phyloP scores from a whole-genome alignment of 2,797 vertebrate genomes.

The Streptopelia turtur region DNA sequence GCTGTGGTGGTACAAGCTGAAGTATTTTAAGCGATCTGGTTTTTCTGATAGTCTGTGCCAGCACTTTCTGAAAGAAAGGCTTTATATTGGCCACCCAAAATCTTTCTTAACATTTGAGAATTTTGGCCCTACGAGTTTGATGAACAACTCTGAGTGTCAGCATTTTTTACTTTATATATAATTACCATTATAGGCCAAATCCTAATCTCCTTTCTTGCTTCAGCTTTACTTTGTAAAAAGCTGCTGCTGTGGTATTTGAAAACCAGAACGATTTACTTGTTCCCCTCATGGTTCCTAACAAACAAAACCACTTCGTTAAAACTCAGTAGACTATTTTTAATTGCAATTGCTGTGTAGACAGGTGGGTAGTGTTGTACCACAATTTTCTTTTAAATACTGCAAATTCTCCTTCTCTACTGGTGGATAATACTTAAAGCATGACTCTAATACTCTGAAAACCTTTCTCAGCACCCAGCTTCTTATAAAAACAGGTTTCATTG shows the following conservation, averaged over 20 bases:
- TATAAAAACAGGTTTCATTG: not conserved
- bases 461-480: not conserved
- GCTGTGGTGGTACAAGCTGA: not conserved
- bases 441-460: not conserved
- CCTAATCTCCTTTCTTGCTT: not conserved
- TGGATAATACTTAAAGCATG: not conserved
- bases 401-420: not conserved
- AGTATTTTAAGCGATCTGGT: not conserved
- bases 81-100: not conserved
- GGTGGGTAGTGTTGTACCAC: not conserved
- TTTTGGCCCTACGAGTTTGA: not conserved
- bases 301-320: conserved; percentile 1
- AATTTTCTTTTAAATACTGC: not conserved
- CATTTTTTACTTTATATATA: not conserved
- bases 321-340: not conserved
- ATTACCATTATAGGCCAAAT: not conserved
- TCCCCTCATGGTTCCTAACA: not conserved
- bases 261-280: conserved; percentile 18
- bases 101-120: not conserved
- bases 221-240: not conserved
- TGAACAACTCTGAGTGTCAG: not conserved
- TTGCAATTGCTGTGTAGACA: not conserved
- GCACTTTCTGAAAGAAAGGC: not conserved
- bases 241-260: not conserved
- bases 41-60: not conserved